Conservation (phyloP, 2,888 invertebrate genomes). For the Lasioglossum zephyrum region DNA sequence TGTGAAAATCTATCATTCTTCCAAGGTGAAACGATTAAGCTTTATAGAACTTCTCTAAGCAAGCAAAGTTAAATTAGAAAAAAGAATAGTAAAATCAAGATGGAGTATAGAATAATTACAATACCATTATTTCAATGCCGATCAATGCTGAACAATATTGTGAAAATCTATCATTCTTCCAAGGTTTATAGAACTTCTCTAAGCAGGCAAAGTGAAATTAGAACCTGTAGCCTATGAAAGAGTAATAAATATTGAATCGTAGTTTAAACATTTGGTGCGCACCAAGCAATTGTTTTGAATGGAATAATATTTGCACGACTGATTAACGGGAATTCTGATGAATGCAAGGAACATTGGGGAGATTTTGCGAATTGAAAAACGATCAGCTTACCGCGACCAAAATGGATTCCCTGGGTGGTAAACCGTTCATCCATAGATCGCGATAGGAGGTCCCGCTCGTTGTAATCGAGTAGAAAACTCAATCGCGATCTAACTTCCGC, state of each 20-base stretch:
- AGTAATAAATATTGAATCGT: background rate
- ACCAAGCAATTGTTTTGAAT: background rate
- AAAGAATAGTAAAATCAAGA: too few relatives aligned
- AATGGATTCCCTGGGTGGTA: constrained; percentile 65
- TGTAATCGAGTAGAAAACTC: constrained; percentile 76
- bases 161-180: too few relatives aligned
- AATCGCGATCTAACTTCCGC: constrained; percentile 73
- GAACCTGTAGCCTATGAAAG: background rate
- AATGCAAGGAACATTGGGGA: background rate
- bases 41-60: background rate
- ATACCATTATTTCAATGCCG: too few relatives aligned
- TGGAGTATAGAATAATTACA: background rate
- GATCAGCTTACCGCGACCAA: constrained; percentile 19
- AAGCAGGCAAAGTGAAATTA: background rate
- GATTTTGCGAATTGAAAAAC: constrained; percentile 13
- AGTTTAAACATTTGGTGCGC: background rate
- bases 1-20: background rate
- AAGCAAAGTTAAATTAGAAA: background rate
- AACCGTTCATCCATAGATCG: constrained; percentile 67
- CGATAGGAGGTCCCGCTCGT: constrained; percentile 73
- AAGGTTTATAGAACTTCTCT: background rate
- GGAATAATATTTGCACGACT: background rate
- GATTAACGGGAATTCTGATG: background rate
- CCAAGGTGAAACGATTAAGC: background rate
- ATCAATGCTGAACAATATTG: too few relatives aligned